phyloP scores from a whole-genome alignment of 1,140 invertebrate genomes.

The Plodia interpunctella region DNA sequence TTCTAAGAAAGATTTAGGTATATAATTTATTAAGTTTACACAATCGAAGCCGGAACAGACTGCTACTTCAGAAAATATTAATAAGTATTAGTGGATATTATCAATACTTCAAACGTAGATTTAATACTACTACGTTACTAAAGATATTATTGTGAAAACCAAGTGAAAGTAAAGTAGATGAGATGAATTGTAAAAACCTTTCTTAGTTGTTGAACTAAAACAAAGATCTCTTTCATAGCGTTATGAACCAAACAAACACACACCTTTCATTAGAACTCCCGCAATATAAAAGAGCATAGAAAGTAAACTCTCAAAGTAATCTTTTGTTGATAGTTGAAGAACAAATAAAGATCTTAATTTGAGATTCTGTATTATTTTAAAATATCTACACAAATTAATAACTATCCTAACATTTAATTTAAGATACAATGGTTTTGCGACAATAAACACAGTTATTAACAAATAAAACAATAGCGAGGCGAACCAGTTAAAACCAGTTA shows the following conservation, averaged over 20 bases:
- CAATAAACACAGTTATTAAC: neutral
- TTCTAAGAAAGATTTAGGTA: too few relatives aligned
- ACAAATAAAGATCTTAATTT: neutral
- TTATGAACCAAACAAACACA: neutral
- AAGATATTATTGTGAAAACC: too few relatives aligned
- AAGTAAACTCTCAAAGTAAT: neutral
- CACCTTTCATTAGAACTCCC: constrained; percentile 5
- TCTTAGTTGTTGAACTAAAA: neutral
- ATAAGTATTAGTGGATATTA: too few relatives aligned
- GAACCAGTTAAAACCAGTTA: constrained; percentile 4
- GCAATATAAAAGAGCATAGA: neutral
- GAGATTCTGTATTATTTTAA: too few relatives aligned
- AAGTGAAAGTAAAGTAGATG: neutral
- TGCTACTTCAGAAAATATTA: too few relatives aligned
- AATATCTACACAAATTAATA: too few relatives aligned
- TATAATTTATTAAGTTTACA: too few relatives aligned
- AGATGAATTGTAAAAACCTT: neutral
- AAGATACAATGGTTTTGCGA: neutral
- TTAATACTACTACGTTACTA: too few relatives aligned
- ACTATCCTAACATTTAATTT: too few relatives aligned
- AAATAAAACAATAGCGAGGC: constrained; percentile 1
- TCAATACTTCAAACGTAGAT: too few relatives aligned
- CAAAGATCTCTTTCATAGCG: neutral
- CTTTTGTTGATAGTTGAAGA: neutral
- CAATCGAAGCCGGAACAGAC: too few relatives aligned